A percentile compares a stretch with the other conserved stretches of the same genome.
These are phyloP conservation scores for Echinarachnius parma DNA, from an alignment of 53 echinoderm and acorn worm genomes.

Conservation along the genomic window DNA sequence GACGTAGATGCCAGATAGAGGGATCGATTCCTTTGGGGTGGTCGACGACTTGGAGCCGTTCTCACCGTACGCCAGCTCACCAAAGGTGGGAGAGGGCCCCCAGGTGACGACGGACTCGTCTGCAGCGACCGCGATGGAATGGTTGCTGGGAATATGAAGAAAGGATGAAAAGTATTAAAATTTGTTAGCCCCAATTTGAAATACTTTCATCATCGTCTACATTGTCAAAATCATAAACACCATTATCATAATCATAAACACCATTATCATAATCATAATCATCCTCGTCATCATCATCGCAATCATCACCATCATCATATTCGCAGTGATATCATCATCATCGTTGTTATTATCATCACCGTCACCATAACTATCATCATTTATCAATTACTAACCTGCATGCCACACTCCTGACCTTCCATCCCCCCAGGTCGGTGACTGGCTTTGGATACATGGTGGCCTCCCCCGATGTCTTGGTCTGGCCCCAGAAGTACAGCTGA, in stretches of 20 bases:
- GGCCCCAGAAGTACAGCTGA: slow-evolving; percentile 94
- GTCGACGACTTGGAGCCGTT: slow-evolving; percentile 77
- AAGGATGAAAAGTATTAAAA: background rate
- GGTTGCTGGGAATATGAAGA: slow-evolving; percentile 59
- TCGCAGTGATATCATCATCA: no score
- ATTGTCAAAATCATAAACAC: no score
- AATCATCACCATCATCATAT: no score
- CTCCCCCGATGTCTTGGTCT: slow-evolving; percentile 92
- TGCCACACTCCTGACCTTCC: slow-evolving; percentile 79
- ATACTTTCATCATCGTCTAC: no score
- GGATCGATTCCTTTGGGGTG: slow-evolving; percentile 70
- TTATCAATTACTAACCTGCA: slow-evolving; percentile 95
- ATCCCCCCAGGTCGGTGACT: slow-evolving; percentile 74
- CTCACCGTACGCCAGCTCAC: slow-evolving; percentile 94
- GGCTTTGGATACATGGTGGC: slow-evolving; percentile 98
- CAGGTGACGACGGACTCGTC: slow-evolving; percentile 94
- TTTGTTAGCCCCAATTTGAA: no score
- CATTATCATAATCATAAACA: no score
- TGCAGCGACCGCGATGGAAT: slow-evolving; percentile 80
- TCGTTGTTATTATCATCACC: no score
- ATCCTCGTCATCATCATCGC: no score
- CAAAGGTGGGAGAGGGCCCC: slow-evolving; percentile 95
- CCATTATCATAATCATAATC: no score
- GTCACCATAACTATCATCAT: no score
- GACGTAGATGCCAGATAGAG: slow-evolving; percentile 66